Conservation (phyloP, 37 sponge, comb jelly and placozoan species). For the Cladorhizidae sp. region DNA sequence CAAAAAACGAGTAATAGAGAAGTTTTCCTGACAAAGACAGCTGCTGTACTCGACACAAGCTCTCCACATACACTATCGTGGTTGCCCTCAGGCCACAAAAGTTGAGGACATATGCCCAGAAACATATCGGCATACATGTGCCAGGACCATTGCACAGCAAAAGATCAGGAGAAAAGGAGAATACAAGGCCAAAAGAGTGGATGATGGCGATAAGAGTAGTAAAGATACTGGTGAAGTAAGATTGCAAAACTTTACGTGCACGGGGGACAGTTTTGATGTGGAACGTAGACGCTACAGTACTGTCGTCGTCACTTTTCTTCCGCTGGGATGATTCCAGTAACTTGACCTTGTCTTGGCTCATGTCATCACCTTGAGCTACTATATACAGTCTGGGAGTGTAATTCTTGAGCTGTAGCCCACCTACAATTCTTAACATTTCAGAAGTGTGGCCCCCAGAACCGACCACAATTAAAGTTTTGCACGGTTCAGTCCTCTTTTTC, state of each 20-base stretch:
- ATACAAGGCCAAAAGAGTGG: conserved; percentile 56
- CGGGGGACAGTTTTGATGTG: conserved; percentile 68
- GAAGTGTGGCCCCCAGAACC: conserved; percentile 97
- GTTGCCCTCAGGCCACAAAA: conserved; percentile 45
- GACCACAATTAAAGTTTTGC: conserved; percentile 72
- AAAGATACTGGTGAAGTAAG: conserved; percentile 71
- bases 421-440: conserved; percentile 84
- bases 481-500: conserved; percentile 30
- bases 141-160: conserved; percentile 97
- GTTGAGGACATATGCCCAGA: conserved; percentile 63
- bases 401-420: conserved; percentile 53
- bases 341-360: conserved; percentile 73
- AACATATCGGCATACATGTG: conserved; percentile 93
- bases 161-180: conserved; percentile 73
- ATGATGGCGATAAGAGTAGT: conserved; percentile 76
- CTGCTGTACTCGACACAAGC: conserved; percentile 86
- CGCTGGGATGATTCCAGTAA: conserved; percentile 37
- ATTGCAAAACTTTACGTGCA: conserved; percentile 88
- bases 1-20: conserved; percentile 72
- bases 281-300: neutral
- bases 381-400: conserved; percentile 85
- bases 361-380: conserved; percentile 73
- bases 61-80: conserved; percentile 94
- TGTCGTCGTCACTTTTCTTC: neutral
- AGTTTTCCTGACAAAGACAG: conserved; percentile 90